Evolutionary conservation across 2,113 vertebrate genomes (phyloP).

Genomic region (Pleuronectes platessa): DNA sequence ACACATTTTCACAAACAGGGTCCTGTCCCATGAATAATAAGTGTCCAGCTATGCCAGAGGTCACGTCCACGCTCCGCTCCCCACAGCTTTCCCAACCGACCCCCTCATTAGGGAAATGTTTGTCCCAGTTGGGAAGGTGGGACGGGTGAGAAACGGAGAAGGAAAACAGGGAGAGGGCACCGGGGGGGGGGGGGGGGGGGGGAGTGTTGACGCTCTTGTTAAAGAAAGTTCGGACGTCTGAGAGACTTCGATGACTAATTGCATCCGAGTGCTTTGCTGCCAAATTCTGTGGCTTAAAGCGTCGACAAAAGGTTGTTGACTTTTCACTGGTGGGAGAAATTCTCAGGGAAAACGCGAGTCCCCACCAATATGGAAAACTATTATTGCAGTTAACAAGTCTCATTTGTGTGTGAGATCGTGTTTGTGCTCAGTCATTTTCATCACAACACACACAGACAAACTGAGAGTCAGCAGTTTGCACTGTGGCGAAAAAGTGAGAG

Average conservation of each 20-base stretch:
- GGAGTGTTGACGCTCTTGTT: neutral
- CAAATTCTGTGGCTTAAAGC: slow-evolving; percentile 40
- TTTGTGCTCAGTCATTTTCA: slow-evolving; percentile 58
- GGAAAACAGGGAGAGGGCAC: slow-evolving; percentile 34
- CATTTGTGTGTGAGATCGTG: slow-evolving; percentile 26
- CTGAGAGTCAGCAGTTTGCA: slow-evolving; percentile 68
- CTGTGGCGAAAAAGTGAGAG: slow-evolving; percentile 38
- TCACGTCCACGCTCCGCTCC: slow-evolving; percentile 91
- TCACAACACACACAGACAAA: slow-evolving; percentile 60
- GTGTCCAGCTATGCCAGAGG: slow-evolving; percentile 89
- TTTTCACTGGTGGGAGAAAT: slow-evolving; percentile 16
- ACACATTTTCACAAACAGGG: slow-evolving; percentile 81
- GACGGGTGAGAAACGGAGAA: slow-evolving; percentile 61
- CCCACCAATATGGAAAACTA: slow-evolving; percentile 7
- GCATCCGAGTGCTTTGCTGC: slow-evolving; percentile 38
- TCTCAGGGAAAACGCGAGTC: slow-evolving; percentile 38
- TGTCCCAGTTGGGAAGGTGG: slow-evolving; percentile 82
- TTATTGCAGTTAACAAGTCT: slow-evolving; percentile 40
- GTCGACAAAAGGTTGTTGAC: slow-evolving; percentile 41
- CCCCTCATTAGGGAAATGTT: slow-evolving; percentile 95
- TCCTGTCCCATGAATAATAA: slow-evolving; percentile 90
- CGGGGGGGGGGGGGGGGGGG: neutral
- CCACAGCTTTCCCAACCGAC: slow-evolving; percentile 87
- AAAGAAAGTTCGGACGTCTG: slow-evolving; percentile 33
- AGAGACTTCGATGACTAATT: slow-evolving; percentile 53